Evolutionary conservation across 1,140 invertebrate species (phyloP).

Genomic region (Pinna nobilis): DNA sequence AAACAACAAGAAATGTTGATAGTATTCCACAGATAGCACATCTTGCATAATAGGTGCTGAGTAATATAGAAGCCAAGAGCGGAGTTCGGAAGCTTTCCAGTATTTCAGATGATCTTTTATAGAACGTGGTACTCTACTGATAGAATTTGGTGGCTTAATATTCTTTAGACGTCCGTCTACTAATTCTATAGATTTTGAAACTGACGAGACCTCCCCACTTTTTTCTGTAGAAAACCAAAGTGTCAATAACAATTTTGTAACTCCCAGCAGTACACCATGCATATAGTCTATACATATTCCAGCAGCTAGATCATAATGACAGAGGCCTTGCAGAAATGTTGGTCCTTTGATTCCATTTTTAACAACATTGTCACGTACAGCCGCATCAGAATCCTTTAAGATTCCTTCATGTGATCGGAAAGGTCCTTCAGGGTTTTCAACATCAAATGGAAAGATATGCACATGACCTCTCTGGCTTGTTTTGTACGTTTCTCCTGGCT

Average conservation of each 20-base stretch:
- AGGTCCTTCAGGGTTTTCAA: constrained; percentile 8
- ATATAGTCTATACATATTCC: constrained; percentile 40
- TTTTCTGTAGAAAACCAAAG: constrained; percentile 19
- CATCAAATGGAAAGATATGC: constrained; percentile 15
- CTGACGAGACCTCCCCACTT: constrained; percentile 23
- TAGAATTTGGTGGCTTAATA: constrained; percentile 39
- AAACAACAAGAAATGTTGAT: constrained; percentile 31
- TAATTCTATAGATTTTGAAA: constrained; percentile 11
- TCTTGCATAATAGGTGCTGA: constrained; percentile 20
- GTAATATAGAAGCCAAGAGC: constrained; percentile 35
- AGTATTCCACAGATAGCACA: constrained; percentile 3
- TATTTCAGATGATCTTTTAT: constrained; percentile 29
- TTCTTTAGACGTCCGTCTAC: constrained; percentile 21
- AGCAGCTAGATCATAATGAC: constrained; percentile 13
- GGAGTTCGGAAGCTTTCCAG: constrained; percentile 48
- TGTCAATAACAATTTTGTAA: constrained; percentile 36
- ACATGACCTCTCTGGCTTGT: constrained; percentile 11
- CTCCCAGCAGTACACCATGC: constrained; percentile 44
- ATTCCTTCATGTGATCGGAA: not conserved
- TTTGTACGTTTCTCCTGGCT: constrained; percentile 10
- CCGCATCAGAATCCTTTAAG: constrained; percentile 8
- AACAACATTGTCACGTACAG: not conserved
- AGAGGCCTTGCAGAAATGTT: constrained; percentile 23
- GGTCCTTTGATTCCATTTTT: constrained; percentile 41
- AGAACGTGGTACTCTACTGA: constrained; percentile 27